A percentile compares a stretch with the other conserved stretches of the same genome.
phyloP scores from a whole-genome alignment of 1,140 invertebrate genomes.

The Bradynema listronoti region DNA sequence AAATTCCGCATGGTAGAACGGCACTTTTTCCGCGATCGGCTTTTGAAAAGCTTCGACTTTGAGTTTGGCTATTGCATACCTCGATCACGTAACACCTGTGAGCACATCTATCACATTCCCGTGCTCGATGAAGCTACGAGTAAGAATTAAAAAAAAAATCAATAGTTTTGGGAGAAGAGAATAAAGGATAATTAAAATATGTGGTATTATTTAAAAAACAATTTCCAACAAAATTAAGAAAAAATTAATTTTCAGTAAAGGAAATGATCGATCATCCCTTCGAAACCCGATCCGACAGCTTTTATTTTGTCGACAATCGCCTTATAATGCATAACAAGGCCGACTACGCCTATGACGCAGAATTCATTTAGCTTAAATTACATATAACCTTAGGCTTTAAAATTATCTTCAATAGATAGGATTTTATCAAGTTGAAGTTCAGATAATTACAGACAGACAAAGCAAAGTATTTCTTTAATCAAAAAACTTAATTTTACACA shows the following conservation, averaged over 20 bases:
- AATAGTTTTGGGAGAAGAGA: background rate
- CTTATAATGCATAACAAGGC: slow-evolving; percentile 72
- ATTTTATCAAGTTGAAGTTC: too few relatives aligned
- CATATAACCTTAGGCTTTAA: too few relatives aligned
- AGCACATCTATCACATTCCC: slow-evolving; percentile 98
- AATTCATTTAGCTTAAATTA: slow-evolving; percentile 7
- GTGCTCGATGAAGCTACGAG: slow-evolving; percentile 74
- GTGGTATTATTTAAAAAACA: background rate
- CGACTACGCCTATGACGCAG: slow-evolving; percentile 9
- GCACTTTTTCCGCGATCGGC: slow-evolving; percentile 84
- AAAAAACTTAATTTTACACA: too few relatives aligned
- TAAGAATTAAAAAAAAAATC: slow-evolving; percentile 61
- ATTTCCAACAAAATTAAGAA: background rate
- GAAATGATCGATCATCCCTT: slow-evolving; percentile 93
- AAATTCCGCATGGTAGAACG: slow-evolving; percentile 97
- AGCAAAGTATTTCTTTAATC: too few relatives aligned
- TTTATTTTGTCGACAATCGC: slow-evolving; percentile 93
- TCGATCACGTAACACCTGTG: slow-evolving; percentile 89
- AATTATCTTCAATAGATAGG: too few relatives aligned
- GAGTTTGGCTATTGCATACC: slow-evolving; percentile 99
- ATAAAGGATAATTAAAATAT: background rate
- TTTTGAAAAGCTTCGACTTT: slow-evolving; percentile 98
- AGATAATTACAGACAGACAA: too few relatives aligned
- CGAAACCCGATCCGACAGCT: slow-evolving; percentile 92
- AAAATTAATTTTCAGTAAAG: slow-evolving; percentile 66